Conservation (phyloP, 1,140 invertebrate species). For the Homarus americanus region DNA sequence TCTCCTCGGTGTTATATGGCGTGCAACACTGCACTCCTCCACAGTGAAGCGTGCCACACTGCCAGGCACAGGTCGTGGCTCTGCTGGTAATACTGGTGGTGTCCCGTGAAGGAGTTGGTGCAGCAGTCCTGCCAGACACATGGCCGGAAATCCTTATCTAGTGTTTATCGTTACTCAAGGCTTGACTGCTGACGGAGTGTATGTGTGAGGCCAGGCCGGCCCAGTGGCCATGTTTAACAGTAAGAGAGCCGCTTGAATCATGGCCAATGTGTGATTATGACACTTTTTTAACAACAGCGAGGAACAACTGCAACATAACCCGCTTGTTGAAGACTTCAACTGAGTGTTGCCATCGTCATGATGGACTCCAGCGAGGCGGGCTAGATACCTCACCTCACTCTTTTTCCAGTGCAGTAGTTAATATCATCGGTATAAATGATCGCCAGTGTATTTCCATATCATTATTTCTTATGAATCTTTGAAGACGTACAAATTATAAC, state of each 20-base stretch:
- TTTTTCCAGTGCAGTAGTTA: no score
- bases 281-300: no score
- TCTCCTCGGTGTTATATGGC: not conserved
- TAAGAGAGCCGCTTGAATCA: not conserved
- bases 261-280: no score
- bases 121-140: not conserved
- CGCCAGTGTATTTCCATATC: no score
- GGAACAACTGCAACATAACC: no score
- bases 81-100: not conserved
- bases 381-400: no score
- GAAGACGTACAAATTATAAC: no score
- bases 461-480: no score
- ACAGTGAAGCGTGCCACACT: not conserved
- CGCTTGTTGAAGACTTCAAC: no score
- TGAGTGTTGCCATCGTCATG: no score
- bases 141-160: slow-evolving; percentile 10
- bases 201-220: not conserved
- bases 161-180: not conserved
- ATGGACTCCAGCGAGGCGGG: no score
- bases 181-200: not conserved
- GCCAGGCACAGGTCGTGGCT: not conserved
- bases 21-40: not conserved
- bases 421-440: no score
- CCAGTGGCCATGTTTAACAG: not conserved
- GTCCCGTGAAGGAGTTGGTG: not conserved